A percentile compares a stretch with the other conserved stretches of the same genome.
These are phyloP conservation scores for Seriola quinqueradiata DNA, from an alignment of 2,113 vertebrate genomes.

Conservation along the genomic window DNA sequence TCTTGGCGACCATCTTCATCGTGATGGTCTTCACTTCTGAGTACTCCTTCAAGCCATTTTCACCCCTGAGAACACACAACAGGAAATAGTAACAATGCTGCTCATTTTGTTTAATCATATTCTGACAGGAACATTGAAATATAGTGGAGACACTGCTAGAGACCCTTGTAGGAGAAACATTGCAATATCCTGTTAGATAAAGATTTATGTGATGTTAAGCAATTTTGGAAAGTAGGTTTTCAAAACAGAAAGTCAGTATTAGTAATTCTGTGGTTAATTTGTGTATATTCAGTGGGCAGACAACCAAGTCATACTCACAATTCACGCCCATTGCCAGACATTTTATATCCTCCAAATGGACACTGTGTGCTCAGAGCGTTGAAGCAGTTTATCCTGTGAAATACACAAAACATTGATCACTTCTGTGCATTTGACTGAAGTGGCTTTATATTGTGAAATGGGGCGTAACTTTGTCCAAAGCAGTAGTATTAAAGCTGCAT, in stretches of 20 bases:
- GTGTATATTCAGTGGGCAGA: constrained; percentile 54
- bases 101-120: constrained; percentile 17
- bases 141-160: constrained; percentile 15
- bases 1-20: constrained; percentile 95
- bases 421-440: constrained; percentile 33
- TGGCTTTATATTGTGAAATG: constrained; percentile 42
- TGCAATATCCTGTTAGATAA: constrained; percentile 52
- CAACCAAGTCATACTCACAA: constrained; percentile 90
- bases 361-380: constrained; percentile 98
- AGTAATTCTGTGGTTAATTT: constrained; percentile 52
- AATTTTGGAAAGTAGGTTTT: constrained; percentile 55
- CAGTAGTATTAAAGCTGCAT: constrained; percentile 23
- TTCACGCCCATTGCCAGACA: constrained; percentile 99
- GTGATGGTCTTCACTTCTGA: constrained; percentile 98
- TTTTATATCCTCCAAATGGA: constrained; percentile 99
- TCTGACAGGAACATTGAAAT: constrained; percentile 23
- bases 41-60: constrained; percentile 94
- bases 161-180: constrained; percentile 22
- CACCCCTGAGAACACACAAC: constrained; percentile 87
- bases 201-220: constrained; percentile 51
- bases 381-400: constrained; percentile 97
- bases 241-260: constrained; percentile 62
- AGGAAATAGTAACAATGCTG: constrained; percentile 16
- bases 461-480: constrained; percentile 27
- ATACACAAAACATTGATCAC: constrained; percentile 79